phyloP scores from a whole-genome alignment of 2,888 invertebrate genomes.

The Autographa gamma region DNA sequence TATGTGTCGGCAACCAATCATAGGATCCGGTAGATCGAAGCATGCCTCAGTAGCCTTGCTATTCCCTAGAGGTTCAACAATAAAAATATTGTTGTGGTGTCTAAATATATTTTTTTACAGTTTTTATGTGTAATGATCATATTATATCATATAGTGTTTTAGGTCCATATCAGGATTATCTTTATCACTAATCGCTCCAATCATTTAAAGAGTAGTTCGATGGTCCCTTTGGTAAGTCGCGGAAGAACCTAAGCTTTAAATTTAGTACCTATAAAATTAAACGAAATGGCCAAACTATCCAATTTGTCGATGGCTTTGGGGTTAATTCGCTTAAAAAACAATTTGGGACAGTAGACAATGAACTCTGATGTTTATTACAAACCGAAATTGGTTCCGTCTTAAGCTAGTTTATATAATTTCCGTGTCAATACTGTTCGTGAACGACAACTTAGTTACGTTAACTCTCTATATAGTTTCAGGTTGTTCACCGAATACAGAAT shows the following conservation, averaged over 20 bases:
- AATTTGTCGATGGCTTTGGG: neutral
- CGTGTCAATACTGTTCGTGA: constrained; percentile 20
- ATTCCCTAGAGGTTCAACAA: neutral
- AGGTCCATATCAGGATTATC: no score
- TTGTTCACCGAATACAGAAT: constrained; percentile 23
- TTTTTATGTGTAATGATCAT: neutral
- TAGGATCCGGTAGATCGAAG: neutral
- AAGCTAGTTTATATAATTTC: constrained; percentile 36
- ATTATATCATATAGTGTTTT: no score
- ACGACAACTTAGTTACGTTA: constrained; percentile 27
- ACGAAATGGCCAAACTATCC: neutral
- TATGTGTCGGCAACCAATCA: neutral
- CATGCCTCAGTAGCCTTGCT: neutral
- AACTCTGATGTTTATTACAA: constrained; percentile 22
- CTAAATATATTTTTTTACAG: neutral
- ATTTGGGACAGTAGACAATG: constrained; percentile 23
- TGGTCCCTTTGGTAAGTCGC: neutral
- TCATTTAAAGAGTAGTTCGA: neutral
- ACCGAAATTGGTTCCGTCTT: constrained; percentile 22
- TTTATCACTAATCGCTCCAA: neutral
- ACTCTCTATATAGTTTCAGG: constrained; percentile 18
- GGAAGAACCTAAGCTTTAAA: no score
- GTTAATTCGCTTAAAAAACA: constrained; percentile 12
- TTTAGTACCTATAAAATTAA: neutral
- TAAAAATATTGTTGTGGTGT: neutral